These are phyloP conservation scores for Cercocebus atys DNA, from an alignment of 2,113 vertebrate species.

Conservation along the genomic window DNA sequence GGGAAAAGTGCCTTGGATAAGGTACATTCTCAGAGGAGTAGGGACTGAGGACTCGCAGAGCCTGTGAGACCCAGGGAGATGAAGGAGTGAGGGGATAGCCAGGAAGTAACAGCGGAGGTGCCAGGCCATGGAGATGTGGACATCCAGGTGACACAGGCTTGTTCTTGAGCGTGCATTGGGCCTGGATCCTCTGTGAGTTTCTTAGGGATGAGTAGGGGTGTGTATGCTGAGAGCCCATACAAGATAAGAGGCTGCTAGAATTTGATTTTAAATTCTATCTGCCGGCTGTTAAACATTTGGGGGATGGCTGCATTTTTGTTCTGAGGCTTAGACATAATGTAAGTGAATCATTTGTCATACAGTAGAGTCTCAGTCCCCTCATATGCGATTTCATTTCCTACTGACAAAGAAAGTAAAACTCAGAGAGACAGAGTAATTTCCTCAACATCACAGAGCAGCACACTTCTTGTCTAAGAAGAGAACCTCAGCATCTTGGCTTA, in stretches of 20 bases:
- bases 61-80: neutral
- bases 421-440: neutral
- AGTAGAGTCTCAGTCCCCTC: neutral
- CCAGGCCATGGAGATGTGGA: accelerated
- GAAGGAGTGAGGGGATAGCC: accelerated
- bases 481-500: neutral
- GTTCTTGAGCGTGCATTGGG: neutral
- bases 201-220: accelerated
- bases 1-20: neutral
- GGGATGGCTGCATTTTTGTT: neutral
- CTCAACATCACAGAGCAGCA: neutral
- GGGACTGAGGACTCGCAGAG: neutral
- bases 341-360: neutral
- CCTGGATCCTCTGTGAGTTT: too few species aligned
- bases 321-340: too few species aligned
- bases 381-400: neutral
- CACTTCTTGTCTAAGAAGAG: neutral
- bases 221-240: neutral
- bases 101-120: neutral
- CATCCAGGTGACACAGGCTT: accelerated
- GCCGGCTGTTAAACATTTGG: neutral
- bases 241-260: neutral
- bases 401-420: neutral
- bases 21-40: neutral
- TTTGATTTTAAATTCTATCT: neutral